phyloP scores from a whole-genome alignment of 1,140 invertebrate species.

The Drosophila lini region DNA sequence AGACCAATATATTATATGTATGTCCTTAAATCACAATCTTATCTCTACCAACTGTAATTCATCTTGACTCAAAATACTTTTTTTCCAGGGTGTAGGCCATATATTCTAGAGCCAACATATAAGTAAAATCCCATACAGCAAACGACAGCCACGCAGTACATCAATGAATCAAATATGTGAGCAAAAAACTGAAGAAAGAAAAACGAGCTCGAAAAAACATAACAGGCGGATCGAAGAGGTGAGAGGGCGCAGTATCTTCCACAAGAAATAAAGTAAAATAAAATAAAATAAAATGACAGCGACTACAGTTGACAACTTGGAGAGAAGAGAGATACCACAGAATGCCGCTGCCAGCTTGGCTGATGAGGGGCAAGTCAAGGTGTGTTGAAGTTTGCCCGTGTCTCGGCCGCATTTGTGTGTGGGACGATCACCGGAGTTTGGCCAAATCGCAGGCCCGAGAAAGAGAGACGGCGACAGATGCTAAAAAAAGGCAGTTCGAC shows the following conservation, averaged over 20 bases:
- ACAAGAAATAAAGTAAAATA: slow-evolving; percentile 17
- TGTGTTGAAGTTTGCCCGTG: slow-evolving; percentile 42
- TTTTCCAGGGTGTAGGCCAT: slow-evolving; percentile 22
- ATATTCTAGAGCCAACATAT: slow-evolving; percentile 14
- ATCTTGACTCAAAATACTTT: slow-evolving; percentile 12
- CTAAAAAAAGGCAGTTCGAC: slow-evolving; percentile 58
- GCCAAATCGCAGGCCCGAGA: slow-evolving; percentile 49
- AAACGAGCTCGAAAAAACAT: slow-evolving; percentile 16
- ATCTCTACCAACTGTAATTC: slow-evolving; percentile 1
- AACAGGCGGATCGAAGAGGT: slow-evolving; percentile 47
- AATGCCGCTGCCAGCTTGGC: slow-evolving; percentile 29
- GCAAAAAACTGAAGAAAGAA: slow-evolving; percentile 41
- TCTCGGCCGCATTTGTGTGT: slow-evolving; percentile 58
- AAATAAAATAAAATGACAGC: slow-evolving; percentile 19
- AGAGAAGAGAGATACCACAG: slow-evolving; percentile 30
- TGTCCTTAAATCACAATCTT: slow-evolving; percentile 15
- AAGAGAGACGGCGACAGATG: slow-evolving; percentile 21
- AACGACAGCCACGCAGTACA: slow-evolving; percentile 73
- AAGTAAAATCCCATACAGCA: slow-evolving; percentile 15
- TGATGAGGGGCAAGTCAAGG: slow-evolving; percentile 62
- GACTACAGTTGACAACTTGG: slow-evolving; percentile 64
- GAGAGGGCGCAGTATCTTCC: slow-evolving; percentile 73
- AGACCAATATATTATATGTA: background rate
- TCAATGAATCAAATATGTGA: slow-evolving; percentile 73
- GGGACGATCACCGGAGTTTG: slow-evolving; percentile 67